Evolutionary conservation across 2,888 invertebrate genomes (phyloP), one percentile per base, ranked within the genome.

Genomic region (Tubiluchus corallicola): DNA sequence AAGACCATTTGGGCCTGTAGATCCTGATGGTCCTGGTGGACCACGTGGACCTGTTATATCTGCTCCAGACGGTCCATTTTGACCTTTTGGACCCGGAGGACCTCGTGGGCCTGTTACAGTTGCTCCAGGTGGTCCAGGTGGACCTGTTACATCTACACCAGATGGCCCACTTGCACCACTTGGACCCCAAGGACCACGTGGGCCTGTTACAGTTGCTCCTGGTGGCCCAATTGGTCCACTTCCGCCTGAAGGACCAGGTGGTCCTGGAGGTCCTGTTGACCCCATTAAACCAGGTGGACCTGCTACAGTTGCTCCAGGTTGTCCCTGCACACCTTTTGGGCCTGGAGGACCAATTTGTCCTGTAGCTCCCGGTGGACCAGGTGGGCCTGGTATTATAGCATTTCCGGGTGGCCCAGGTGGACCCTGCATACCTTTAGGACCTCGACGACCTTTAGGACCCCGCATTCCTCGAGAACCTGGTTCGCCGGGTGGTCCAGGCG

Each of bases 21-120:
- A 47, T 37, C 71, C 71, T 38, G 64, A 55, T 20, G 65, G 59
- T 40, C 55, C 55, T 58, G 76, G 76, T 13, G 52, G 50, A 40
- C 60, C 60, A 45, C 51, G 53, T 20, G 56, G 83, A 18, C 87
- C 87, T 13, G n/a, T n/a, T n/a, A n/a, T n/a, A n/a, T n/a, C n/a
- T n/a, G n/a, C n/a, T n/a, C n/a, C n/a, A n/a, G 80, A 74, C 58
- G 79, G 79, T 3, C 85, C 85, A 64, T 85, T 84, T 45, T 80
- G 78, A 5, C 85, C 85, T 40, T 77, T 74, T 3, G 56, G 77
- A 68, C 69, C 69, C 54, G 67, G 50, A n/a, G n/a, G n/a, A n/a
- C n/a, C n/a, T n/a, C n/a, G n/a, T n/a, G n/a, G n/a, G n/a, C n/a
- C n/a, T n/a, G n/a, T 43, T 44, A 57, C 58, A 3, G 47, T 46